phyloP scores from a whole-genome alignment of 2,797 vertebrate species.

The Anableps anableps region DNA sequence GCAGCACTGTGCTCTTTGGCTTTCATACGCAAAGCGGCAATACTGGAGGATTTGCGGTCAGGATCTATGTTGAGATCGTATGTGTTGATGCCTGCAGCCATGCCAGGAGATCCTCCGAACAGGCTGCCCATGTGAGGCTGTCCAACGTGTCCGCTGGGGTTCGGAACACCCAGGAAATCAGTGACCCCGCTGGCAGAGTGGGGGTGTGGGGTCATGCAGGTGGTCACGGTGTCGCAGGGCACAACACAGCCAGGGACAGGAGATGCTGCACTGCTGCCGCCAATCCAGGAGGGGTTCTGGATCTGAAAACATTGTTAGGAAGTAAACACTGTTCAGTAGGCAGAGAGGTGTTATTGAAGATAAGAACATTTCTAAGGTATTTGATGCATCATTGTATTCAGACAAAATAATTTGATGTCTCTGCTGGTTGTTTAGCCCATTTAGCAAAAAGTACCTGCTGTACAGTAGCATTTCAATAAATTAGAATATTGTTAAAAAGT shows the following conservation, averaged over 20 bases:
- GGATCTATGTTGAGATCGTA: constrained; percentile 97
- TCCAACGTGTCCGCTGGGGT: constrained; percentile 88
- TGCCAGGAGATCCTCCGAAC: constrained; percentile 86
- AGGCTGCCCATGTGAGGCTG: constrained; percentile 97
- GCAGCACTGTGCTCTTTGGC: constrained; percentile 99
- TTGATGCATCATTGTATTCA: background rate
- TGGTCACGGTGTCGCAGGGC: constrained; percentile 92
- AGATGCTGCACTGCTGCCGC: constrained; percentile 89
- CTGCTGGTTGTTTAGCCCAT: background rate
- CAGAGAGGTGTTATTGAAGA: background rate
- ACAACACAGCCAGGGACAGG: constrained; percentile 95
- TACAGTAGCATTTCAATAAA: no score
- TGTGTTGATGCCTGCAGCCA: constrained; percentile 90
- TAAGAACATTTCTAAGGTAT: background rate
- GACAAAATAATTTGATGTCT: background rate
- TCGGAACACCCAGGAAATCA: constrained; percentile 91
- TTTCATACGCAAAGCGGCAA: constrained; percentile 97
- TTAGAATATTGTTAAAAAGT: no score
- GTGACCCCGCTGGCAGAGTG: constrained; percentile 89
- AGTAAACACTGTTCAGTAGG: constrained; percentile 4
- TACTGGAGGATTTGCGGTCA: constrained; percentile 98
- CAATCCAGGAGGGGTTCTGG: constrained; percentile 97
- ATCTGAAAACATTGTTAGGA: constrained; percentile 81
- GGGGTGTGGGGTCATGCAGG: constrained; percentile 98
- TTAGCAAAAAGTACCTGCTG: background rate